These are phyloP conservation scores for Scaptomyza pallida DNA, from an alignment of 1,140 invertebrate species.

Conservation along the genomic window DNA sequence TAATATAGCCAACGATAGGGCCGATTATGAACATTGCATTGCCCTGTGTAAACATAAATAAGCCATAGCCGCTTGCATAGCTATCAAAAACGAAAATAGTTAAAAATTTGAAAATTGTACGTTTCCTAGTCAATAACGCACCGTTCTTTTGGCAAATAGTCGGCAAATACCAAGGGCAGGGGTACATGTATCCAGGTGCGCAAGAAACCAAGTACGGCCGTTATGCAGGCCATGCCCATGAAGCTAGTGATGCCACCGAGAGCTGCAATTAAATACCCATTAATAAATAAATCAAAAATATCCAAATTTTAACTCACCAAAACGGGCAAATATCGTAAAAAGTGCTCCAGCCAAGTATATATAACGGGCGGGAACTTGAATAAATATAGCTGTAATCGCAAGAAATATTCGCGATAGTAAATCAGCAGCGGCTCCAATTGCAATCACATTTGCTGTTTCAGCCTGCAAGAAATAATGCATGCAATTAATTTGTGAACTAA, in stretches of 20 bases:
- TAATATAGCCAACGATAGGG: constrained; percentile 76
- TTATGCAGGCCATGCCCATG: constrained; percentile 83
- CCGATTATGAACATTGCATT: constrained; percentile 80
- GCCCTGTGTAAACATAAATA: constrained; percentile 87
- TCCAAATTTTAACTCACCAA: constrained; percentile 77
- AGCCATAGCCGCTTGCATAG: constrained; percentile 87
- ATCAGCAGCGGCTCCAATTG: constrained; percentile 85
- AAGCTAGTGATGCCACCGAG: constrained; percentile 72
- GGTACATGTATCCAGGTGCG: constrained; percentile 86
- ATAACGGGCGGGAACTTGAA: constrained; percentile 85
- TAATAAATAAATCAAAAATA: neutral
- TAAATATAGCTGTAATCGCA: constrained; percentile 84
- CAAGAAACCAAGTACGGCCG: constrained; percentile 85
- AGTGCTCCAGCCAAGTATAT: constrained; percentile 85
- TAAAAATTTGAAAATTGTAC: neutral
- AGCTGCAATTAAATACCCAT: constrained; percentile 31
- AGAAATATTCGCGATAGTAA: constrained; percentile 85
- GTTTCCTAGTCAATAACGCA: constrained; percentile 17
- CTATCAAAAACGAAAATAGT: constrained; percentile 32
- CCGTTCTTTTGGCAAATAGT: constrained; percentile 87
- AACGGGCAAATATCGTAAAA: constrained; percentile 84
- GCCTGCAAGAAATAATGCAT: constrained; percentile 63
- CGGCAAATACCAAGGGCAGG: constrained; percentile 86
- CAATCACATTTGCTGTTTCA: constrained; percentile 85
- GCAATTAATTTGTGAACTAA: neutral